phyloP scores from a whole-genome alignment of 2,797 vertebrate genomes.

The Protosalanx chinensis region DNA sequence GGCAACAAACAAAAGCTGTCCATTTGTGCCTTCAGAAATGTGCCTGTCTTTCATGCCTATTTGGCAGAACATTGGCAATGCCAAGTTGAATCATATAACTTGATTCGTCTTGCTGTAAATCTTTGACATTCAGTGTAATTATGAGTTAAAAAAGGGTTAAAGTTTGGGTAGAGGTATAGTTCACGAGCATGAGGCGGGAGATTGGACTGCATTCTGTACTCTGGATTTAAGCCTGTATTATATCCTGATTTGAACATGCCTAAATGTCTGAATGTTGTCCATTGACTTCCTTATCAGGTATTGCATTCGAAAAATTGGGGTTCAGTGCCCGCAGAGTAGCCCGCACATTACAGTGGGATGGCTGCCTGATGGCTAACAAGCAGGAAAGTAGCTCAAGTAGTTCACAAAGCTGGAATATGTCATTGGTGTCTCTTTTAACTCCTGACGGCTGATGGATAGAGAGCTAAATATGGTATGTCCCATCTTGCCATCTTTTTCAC shows the following conservation, averaged over 20 bases:
- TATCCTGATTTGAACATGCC: background rate
- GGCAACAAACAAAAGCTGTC: background rate
- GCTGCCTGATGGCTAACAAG: background rate
- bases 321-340: background rate
- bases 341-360: background rate
- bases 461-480: constrained; percentile 26
- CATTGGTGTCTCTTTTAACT: constrained; percentile 2
- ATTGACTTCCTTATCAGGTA: background rate
- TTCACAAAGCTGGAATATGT: constrained; percentile 10
- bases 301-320: background rate
- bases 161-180: too few relatives aligned
- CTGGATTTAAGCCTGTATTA: too few relatives aligned
- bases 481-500: constrained; percentile 22
- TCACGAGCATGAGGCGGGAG: too few relatives aligned
- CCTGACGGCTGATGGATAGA: constrained; percentile 27
- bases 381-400: constrained; percentile 11
- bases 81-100: too few relatives aligned
- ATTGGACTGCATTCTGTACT: too few relatives aligned
- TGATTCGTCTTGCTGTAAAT: too few relatives aligned
- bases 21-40: background rate
- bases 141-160: too few relatives aligned
- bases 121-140: too few relatives aligned
- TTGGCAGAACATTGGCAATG: background rate
- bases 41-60: background rate
- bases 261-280: background rate